Conservation (phyloP, 2,113 vertebrate genomes). For the Hyperoodon ampullatus region DNA sequence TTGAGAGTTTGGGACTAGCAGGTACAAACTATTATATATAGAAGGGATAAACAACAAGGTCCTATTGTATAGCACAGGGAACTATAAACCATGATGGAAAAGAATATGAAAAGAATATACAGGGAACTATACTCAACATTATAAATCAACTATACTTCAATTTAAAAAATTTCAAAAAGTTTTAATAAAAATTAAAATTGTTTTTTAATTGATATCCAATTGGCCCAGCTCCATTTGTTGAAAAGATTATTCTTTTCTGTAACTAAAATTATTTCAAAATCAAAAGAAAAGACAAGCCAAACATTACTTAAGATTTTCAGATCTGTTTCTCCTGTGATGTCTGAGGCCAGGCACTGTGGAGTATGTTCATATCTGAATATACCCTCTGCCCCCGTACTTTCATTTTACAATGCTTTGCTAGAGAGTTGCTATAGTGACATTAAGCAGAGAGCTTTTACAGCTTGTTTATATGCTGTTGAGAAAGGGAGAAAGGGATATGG, state of each 20-base stretch:
- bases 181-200: background rate
- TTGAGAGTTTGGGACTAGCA: too few relatives aligned
- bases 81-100: too few relatives aligned
- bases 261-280: background rate
- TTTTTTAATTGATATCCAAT: background rate
- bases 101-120: too few relatives aligned
- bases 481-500: background rate
- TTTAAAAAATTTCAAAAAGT: too few relatives aligned
- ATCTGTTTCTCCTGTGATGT: background rate
- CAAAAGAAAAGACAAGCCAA: background rate
- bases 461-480: background rate
- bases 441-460: background rate
- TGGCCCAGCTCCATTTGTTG: background rate
- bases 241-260: background rate
- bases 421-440: background rate
- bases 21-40: too few relatives aligned
- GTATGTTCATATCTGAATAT: background rate
- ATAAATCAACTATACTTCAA: background rate
- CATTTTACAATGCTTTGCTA: background rate
- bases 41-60: too few relatives aligned
- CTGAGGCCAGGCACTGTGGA: too few relatives aligned
- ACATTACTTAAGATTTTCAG: background rate
- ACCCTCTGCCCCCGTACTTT: background rate
- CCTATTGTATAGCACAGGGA: too few relatives aligned
- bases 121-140: background rate